A percentile compares a stretch with the other conserved stretches of the same genome.
Conservation (phyloP, 1,140 invertebrate species). For the Ridgeia piscesae region DNA sequence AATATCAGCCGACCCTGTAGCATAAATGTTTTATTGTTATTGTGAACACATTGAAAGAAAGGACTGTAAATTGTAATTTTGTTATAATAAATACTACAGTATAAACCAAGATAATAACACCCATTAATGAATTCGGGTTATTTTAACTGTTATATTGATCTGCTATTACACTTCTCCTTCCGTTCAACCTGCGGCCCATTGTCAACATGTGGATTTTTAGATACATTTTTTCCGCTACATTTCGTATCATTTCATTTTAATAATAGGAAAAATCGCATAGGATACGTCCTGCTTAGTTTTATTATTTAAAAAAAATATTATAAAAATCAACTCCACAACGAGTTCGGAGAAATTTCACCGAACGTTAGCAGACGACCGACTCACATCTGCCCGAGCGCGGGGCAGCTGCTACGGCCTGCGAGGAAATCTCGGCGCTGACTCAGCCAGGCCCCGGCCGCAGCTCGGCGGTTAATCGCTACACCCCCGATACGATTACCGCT, state of each 20-base stretch:
- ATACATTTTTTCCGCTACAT: too few species aligned
- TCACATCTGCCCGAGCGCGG: not conserved
- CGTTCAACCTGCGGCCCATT: not conserved
- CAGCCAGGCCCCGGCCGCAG: not conserved
- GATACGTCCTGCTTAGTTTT: not conserved
- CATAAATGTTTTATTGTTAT: too few species aligned
- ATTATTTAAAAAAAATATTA: not conserved
- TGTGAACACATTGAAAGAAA: too few species aligned
- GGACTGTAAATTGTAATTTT: too few species aligned
- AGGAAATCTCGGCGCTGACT: not conserved
- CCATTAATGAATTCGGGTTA: not conserved
- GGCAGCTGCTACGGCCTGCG: not conserved
- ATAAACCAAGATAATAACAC: too few species aligned
- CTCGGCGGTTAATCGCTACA: not conserved
- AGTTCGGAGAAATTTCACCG: not conserved
- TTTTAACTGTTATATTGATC: not conserved
- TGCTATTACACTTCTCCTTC: not conserved
- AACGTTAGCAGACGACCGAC: not conserved
- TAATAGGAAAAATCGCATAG: not conserved
- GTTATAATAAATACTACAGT: too few species aligned
- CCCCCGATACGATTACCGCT: not conserved
- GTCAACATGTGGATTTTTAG: not conserved
- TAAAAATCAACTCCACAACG: not conserved
- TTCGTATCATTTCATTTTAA: not conserved
- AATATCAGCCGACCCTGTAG: too few species aligned